Conservation (phyloP, 2,797 vertebrate genomes). For the Girardinus metallicus region DNA sequence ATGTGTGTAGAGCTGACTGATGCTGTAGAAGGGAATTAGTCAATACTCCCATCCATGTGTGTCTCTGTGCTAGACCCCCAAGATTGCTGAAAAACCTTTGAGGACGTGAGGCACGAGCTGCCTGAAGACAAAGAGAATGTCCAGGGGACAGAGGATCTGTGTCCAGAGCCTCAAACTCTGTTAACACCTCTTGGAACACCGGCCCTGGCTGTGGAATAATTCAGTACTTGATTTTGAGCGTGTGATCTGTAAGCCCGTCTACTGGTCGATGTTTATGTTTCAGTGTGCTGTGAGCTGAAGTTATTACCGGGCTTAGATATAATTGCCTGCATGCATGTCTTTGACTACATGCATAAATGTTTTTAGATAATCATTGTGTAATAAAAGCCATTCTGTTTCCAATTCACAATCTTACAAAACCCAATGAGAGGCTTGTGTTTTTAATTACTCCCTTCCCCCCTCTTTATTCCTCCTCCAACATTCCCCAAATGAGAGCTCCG, state of each 20-base stretch:
- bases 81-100: conserved; percentile 36
- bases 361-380: conserved; percentile 46
- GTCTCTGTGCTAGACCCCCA: conserved; percentile 53
- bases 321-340: conserved; percentile 35
- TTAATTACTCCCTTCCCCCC: conserved; percentile 69
- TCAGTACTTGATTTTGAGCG: conserved; percentile 18
- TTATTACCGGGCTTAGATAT: conserved; percentile 39
- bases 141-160: conserved; percentile 46
- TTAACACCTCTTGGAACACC: conserved; percentile 35
- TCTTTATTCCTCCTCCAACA: conserved; percentile 49
- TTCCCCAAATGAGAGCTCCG: conserved; percentile 64
- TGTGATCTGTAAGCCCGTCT: background rate
- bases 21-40: conserved; percentile 37
- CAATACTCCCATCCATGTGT: conserved; percentile 36
- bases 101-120: conserved; percentile 53
- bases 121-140: conserved; percentile 37
- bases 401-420: conserved; percentile 33
- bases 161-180: conserved; percentile 42
- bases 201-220: conserved; percentile 20
- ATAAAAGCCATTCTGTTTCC: conserved; percentile 52
- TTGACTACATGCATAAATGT: conserved; percentile 28
- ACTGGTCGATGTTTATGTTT: conserved; percentile 26
- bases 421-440: conserved; percentile 66
- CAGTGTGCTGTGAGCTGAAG: conserved; percentile 30
- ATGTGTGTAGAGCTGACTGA: conserved; percentile 17